Evolutionary conservation across 1,140 invertebrate genomes (phyloP).

Genomic region (Doryteuthis pealeii): DNA sequence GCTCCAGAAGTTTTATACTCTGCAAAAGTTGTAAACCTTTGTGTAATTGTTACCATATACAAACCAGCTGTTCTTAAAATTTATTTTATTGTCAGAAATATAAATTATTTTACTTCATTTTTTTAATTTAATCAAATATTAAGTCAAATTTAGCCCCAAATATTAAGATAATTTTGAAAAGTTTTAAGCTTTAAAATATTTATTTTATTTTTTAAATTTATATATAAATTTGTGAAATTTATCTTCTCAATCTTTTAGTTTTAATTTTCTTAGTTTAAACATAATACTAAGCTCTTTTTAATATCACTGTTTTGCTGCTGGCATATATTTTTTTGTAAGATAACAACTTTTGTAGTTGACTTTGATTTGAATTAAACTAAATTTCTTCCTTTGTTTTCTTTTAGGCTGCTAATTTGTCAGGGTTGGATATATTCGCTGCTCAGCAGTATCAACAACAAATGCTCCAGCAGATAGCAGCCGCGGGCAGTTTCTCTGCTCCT

Average conservation of each 20-base stretch:
- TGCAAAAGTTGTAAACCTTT: no score
- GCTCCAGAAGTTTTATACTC: no score
- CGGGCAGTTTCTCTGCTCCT: conserved; percentile 5
- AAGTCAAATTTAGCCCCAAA: no score
- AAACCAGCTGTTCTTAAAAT: no score
- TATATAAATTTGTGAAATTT: background rate
- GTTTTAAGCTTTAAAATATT: no score
- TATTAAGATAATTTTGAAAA: no score
- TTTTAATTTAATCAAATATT: no score
- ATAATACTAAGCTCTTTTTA: background rate
- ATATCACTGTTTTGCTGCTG: background rate
- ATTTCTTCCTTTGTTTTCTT: conserved; percentile 24
- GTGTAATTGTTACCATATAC: no score
- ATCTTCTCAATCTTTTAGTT: background rate
- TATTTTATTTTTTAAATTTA: background rate
- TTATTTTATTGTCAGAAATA: no score
- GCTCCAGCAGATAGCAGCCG: conserved; percentile 10
- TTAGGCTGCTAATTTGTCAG: conserved; percentile 44
- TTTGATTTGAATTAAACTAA: background rate
- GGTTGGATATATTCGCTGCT: conserved; percentile 47
- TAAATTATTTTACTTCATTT: no score
- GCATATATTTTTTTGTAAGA: background rate
- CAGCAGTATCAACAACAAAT: conserved; percentile 40
- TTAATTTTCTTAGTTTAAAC: background rate
- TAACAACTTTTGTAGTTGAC: background rate